Base-by-base conservation (phyloP, 2,888 invertebrate species). In the Acleris laterana region DNA sequence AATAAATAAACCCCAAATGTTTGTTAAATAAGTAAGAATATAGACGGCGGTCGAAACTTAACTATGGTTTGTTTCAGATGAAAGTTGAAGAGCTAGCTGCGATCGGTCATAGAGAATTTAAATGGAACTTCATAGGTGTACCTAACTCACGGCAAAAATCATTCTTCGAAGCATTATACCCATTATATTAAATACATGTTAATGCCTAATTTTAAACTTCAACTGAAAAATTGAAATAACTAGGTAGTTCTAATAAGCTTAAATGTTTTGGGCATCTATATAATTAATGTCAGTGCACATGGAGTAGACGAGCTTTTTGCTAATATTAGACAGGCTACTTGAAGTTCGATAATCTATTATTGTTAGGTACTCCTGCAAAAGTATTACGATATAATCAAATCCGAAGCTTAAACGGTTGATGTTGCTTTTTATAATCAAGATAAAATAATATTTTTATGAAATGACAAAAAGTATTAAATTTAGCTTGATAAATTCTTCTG, bases 91-190 rank as follows among this genome's bases (percentile, higher is more conserved):
- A 89, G 89, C 81, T 84, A 80, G 85, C 84, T 70, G 78, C 80
- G 76, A 19, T 38, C 74, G 81, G 74, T 78, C 81, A 82, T 88
- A 89, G 89, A 88, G 89, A 87, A 90, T 87, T 87, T 88, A 85
- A 90, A 88, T 87, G 87, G 89, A 93, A 89, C 84, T 89, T 89
- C 82, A 84, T 91, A 91, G 88, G 87, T 88, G 89, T 90, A 90
- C 87, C 87, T 88, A 87, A 85, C 83, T 83, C 81, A 85, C 85
- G 86, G 88, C 88, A 84, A 86, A 88, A 84, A 85, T 84, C 85
- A 85, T 84, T 88, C 80, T 90, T 84, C 82, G 81, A 85, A 86
- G 86, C 85, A 82, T 84, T 83, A 76, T 90, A 89, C 83, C 88
- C 89, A 86, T 85, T 88, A 88, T 88, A 87, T 82, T 85, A 85